Base-by-base conservation (phyloP, 2,888 invertebrate species). In the Lomographa bimaculata region DNA sequence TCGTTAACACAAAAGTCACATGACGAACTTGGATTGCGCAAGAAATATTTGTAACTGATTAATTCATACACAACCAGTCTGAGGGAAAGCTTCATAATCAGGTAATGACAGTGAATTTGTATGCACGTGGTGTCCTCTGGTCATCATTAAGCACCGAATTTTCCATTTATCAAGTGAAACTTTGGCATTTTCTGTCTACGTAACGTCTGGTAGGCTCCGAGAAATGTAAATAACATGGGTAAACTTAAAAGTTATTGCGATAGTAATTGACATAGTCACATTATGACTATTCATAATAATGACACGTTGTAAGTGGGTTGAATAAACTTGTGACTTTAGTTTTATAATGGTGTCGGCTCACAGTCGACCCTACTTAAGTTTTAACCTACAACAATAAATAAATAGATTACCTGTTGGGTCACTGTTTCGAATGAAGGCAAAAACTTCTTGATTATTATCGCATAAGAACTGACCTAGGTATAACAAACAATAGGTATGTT, bases 161-260 rank as follows among this genome's bases (percentile, higher is more conserved):
- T 46, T 42, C 52, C 57, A 54, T 46, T 52, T 50, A 60, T 59
- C 46, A 59, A 64, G 70, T 63, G 71, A 71, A 69, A 68, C 58
- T 70, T 67, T 60, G 37, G 34, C 32, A 19, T 32, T 36, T 32
- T 10, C 11, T n/a, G 45, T 47, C 53, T 45, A 54, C 60, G 58
- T 63, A 60, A 65, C 44, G 46, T 57, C 45, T 54, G 42, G 28
- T 27, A 12, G 32, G 36, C 24, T 17, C 7, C 7, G 4, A 5
- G 10, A 32, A 41, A 29, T 28, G 28, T 26, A 45, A 45, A 46
- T 34, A 41, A 30, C 35, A 33, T 10, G 20, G 18, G 32, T 36
- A 42, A 35, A 30, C 26, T 12, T 18, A 30, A 35, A 42, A 61
- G 27, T 26, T 34, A 38, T 10, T 28, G 37, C 37, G n/a, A n/a